A percentile compares a stretch with the other conserved stretches of the same genome.
Conservation (phyloP, 2,888 invertebrate species). For the Hyalella azteca region DNA sequence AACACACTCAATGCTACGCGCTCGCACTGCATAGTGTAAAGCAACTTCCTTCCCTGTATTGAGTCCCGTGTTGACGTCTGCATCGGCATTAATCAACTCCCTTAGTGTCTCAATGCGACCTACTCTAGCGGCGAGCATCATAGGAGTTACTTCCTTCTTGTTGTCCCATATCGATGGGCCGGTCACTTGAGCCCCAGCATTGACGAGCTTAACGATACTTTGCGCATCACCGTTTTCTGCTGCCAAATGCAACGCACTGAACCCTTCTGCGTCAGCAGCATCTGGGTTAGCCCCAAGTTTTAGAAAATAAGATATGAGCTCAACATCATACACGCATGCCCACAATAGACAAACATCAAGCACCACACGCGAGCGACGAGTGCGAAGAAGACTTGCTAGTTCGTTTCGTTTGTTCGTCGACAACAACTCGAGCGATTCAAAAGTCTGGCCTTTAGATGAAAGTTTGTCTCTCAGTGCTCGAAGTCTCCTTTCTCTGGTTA, state of each 20-base stretch:
- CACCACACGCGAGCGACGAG: slow-evolving; percentile 42
- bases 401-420: slow-evolving; percentile 46
- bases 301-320: slow-evolving; percentile 43
- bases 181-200: slow-evolving; percentile 54
- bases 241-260: slow-evolving; percentile 81
- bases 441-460: slow-evolving; percentile 46
- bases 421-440: slow-evolving; percentile 46
- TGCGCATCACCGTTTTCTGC: slow-evolving; percentile 77
- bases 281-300: slow-evolving; percentile 70
- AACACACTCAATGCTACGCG: slow-evolving; percentile 76
- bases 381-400: slow-evolving; percentile 40
- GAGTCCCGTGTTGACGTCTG: slow-evolving; percentile 73
- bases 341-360: slow-evolving; percentile 55
- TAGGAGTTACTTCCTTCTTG: slow-evolving; percentile 74
- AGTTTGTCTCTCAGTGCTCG: slow-evolving; percentile 52
- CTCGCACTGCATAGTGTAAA: slow-evolving; percentile 83
- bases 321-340: slow-evolving; percentile 50
- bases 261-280: slow-evolving; percentile 72
- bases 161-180: slow-evolving; percentile 70
- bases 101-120: slow-evolving; percentile 76
- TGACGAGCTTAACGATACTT: slow-evolving; percentile 71
- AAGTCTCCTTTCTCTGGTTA: slow-evolving; percentile 41
- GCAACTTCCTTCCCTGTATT: slow-evolving; percentile 71
- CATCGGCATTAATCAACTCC: slow-evolving; percentile 73
- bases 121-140: slow-evolving; percentile 80